Percentiles rank a stretch among this genome's conserved stretches.
phyloP scores from a whole-genome alignment of 2,113 vertebrate genomes.

The Progne subis region DNA sequence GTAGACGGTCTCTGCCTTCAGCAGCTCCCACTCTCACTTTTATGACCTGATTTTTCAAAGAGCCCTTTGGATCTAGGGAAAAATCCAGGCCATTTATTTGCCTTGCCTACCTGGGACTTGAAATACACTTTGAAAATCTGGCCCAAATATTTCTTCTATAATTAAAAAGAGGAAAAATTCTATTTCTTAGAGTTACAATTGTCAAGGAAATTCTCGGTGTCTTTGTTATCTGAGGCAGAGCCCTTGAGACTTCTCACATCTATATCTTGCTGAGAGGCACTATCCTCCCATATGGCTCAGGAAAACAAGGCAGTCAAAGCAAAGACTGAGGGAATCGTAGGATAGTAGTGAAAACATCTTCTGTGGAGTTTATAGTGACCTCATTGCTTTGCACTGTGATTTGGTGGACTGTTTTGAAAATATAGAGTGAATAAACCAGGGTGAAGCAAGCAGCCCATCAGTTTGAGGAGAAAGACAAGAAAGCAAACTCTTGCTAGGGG shows the following conservation, averaged over 20 bases:
- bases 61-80: neutral
- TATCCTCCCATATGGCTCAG: neutral
- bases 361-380: neutral
- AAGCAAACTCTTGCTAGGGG: neutral
- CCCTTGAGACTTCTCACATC: neutral
- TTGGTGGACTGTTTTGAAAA: neutral
- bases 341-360: neutral
- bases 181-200: neutral
- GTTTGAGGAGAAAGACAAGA: neutral
- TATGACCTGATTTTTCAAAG: neutral
- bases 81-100: neutral
- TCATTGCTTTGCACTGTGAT: neutral
- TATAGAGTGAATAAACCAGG: neutral
- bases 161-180: neutral
- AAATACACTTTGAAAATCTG: constrained; percentile 2
- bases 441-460: neutral
- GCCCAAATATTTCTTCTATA: neutral
- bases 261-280: neutral
- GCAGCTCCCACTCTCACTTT: neutral
- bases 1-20: neutral
- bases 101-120: neutral
- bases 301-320: constrained; percentile 26
- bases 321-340: neutral
- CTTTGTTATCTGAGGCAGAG: neutral
- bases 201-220: neutral